Percentiles rank a stretch among this genome's conserved stretches.
Conservation (phyloP, 1,140 invertebrate species). For the Meteorus sp. region DNA sequence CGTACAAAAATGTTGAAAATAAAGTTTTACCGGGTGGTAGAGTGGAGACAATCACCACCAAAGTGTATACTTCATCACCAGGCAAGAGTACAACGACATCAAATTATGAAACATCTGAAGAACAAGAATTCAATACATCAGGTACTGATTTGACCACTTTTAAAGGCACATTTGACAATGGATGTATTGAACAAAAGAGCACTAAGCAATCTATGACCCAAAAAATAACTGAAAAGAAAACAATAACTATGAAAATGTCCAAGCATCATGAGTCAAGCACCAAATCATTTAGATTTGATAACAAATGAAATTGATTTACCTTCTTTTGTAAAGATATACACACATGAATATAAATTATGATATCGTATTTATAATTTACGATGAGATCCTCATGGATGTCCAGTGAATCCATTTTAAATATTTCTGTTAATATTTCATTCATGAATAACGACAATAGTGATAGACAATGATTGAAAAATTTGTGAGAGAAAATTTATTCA, state of each 20-base stretch:
- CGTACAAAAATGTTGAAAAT: constrained; percentile 41
- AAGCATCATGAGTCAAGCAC: constrained; percentile 59
- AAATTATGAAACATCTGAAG: constrained; percentile 53
- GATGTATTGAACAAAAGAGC: constrained; percentile 57
- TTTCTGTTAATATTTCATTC: too few relatives aligned
- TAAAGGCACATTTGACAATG: constrained; percentile 43
- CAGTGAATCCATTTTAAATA: too few relatives aligned
- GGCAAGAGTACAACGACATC: constrained; percentile 42
- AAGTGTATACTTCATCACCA: constrained; percentile 53
- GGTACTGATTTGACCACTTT: constrained; percentile 47
- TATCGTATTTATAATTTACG: too few relatives aligned
- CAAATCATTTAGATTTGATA: constrained; percentile 58
- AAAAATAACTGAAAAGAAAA: constrained; percentile 61
- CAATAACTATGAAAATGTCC: constrained; percentile 55
- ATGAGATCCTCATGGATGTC: too few relatives aligned
- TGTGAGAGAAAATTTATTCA: too few relatives aligned
- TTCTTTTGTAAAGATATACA: too few relatives aligned
- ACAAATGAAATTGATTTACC: constrained; percentile 34
- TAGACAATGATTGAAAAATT: too few relatives aligned
- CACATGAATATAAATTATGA: too few relatives aligned
- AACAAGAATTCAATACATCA: constrained; percentile 46
- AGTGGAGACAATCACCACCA: constrained; percentile 53
- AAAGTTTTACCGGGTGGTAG: constrained; percentile 41
- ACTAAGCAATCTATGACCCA: constrained; percentile 59
- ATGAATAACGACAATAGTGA: too few relatives aligned